phyloP scores from a whole-genome alignment of 2,797 vertebrate genomes.

The Thunnus albacares region DNA sequence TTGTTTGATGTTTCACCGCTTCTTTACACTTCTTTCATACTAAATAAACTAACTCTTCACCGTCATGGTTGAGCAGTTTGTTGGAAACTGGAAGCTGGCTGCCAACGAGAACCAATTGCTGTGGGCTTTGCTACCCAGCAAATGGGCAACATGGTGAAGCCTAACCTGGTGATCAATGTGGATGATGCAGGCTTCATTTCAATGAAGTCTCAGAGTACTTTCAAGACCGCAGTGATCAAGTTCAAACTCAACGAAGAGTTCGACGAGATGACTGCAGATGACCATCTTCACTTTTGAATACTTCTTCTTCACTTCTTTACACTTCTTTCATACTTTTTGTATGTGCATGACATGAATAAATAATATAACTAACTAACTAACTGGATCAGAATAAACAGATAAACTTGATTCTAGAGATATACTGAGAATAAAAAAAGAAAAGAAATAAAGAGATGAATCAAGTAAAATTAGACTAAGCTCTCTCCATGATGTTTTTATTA shows the following conservation, averaged over 20 bases:
- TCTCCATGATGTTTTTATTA: not conserved
- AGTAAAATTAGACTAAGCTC: no score
- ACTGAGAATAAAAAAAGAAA: not conserved
- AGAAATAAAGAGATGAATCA: not conserved
- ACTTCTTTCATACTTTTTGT: no score
- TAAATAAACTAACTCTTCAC: not conserved
- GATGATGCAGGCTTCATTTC: constrained; percentile 70
- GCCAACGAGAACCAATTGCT: constrained; percentile 92
- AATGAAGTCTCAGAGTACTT: constrained; percentile 81
- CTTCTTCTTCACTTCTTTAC: not conserved
- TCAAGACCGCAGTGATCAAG: constrained; percentile 82
- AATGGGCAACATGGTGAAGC: constrained; percentile 81
- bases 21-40: no score
- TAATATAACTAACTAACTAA: not conserved
- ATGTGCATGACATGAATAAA: not conserved
- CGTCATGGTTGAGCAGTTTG: constrained; percentile 90
- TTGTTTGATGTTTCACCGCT: not conserved
- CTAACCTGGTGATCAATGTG: constrained; percentile 74
- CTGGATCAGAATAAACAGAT: not conserved
- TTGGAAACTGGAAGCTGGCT: constrained; percentile 92
- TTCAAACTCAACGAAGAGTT: constrained; percentile 87
- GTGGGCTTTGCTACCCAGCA: constrained; percentile 81
- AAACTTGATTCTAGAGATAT: not conserved
- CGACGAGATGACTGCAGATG: constrained; percentile 86
- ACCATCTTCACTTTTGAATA: constrained; percentile 38